Evolutionary conservation across 2,113 vertebrate genomes (phyloP).

Genomic region (Cynoglossus semilaevis): DNA sequence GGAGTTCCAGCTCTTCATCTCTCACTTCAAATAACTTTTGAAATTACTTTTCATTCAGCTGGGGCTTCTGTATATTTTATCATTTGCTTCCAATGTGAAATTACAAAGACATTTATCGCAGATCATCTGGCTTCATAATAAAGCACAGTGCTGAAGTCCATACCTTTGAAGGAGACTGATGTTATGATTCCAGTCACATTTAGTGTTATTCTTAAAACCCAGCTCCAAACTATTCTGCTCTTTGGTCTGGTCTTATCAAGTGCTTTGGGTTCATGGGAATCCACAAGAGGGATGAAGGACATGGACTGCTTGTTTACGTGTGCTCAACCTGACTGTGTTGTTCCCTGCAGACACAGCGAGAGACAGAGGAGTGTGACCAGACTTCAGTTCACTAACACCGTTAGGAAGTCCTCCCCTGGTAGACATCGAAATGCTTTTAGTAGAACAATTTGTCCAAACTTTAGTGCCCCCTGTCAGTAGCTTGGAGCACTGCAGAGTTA

Average conservation of each 20-base stretch:
- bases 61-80: too few species aligned
- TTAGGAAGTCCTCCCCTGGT: constrained; percentile 29
- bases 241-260: constrained; percentile 31
- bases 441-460: constrained; percentile 26
- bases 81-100: too few species aligned
- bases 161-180: neutral
- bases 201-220: neutral
- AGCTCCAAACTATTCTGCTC: neutral
- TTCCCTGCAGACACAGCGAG: constrained; percentile 22
- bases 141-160: neutral
- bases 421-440: constrained; percentile 53
- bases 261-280: constrained; percentile 22
- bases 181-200: constrained; percentile 35
- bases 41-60: neutral
- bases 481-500: neutral
- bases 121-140: neutral
- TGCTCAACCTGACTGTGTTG: constrained; percentile 38
- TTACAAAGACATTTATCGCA: too few species aligned
- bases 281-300: constrained; percentile 33
- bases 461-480: constrained; percentile 57
- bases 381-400: constrained; percentile 34
- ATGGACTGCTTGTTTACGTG: constrained; percentile 4
- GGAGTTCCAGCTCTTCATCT: constrained; percentile 1
- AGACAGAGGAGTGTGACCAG: constrained; percentile 21
- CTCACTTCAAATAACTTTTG: neutral